Conservation (phyloP, 2,888 invertebrate genomes). For the Boloria selene region DNA sequence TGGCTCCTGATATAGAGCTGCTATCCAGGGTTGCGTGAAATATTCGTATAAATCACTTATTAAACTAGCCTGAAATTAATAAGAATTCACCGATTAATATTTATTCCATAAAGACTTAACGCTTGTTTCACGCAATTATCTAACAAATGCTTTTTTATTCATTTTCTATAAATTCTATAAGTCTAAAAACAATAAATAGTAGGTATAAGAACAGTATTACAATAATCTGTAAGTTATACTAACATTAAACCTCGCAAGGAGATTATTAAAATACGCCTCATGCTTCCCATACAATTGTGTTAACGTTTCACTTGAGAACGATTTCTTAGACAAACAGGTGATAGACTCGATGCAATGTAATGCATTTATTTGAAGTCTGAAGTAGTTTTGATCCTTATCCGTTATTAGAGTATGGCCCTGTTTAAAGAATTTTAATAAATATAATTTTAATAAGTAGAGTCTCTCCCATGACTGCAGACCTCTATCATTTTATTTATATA, state of each 20-base stretch:
- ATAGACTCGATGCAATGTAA: constrained; percentile 81
- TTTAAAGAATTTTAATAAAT: background rate
- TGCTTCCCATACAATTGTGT: constrained; percentile 87
- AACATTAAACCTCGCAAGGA: constrained; percentile 83
- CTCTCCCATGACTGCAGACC: no score
- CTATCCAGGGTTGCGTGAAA: constrained; percentile 86
- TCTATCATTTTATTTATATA: no score
- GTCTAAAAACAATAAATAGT: no score
- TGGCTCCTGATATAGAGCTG: constrained; percentile 84
- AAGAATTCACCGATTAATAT: background rate
- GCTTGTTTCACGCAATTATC: no score
- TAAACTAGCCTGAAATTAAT: constrained; percentile 66
- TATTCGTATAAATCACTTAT: constrained; percentile 86
- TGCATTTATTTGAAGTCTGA: constrained; percentile 83
- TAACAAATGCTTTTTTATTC: no score
- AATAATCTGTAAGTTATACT: constrained; percentile 28
- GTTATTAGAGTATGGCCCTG: constrained; percentile 83
- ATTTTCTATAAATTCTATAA: no score
- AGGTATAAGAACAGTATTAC: no score
- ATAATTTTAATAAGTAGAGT: no score
- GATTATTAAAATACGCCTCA: constrained; percentile 86
- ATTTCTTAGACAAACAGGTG: constrained; percentile 82
- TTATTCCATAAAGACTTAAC: no score
- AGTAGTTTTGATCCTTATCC: constrained; percentile 82
- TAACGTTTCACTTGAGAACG: constrained; percentile 82